Evolutionary conservation across 2,113 vertebrate genomes (phyloP), one percentile per base, ranked within the genome.

Genomic region (Lasiurus cinereus): DNA sequence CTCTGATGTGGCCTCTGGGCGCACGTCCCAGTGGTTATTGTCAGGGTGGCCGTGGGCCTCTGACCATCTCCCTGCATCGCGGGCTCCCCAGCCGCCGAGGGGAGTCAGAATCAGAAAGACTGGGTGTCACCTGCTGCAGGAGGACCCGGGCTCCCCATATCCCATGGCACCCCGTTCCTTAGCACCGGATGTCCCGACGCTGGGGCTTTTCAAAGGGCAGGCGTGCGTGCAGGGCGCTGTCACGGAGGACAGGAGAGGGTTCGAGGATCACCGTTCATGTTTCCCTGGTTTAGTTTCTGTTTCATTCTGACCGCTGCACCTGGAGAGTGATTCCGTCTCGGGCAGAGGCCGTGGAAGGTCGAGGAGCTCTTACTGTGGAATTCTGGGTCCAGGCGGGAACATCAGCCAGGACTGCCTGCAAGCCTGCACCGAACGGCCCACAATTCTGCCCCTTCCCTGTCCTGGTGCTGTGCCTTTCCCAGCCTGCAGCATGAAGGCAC

Each of bases 111-210:
- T 0, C 3, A 36, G 15, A 8, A 54, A 62, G 43, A 15, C 1
- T 1, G 31, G 16, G 48, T 3, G 24, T 46, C 33, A 13, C 11
- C 5, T 18, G 50, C 4, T 29, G 50, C 64, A 6, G 29, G 8
- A 21, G 48, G 27, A 2, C 36, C 39, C 18, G 21, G 5, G 24
- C 22, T 73, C 67, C 43, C 0, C 48, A 50, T 39, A 8, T 19
- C 36, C 5, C 5, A 0, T 0, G 7, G 27, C 1, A 0, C 18
- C 6, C 83, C 50, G 54, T 69, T 12, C 9, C 4, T 8, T 1
- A 31, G 0, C 0, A 2, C 13, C 16, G 3, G 8, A 72, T 56
- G 59, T 8, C 67, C 64, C 39, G 24, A 3, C 0, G 5, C 7
- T 1, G 24, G 29, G 46, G 62, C 12, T 22, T 62, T 67, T 59